Percentiles rank a stretch among this genome's conserved stretches.
These are phyloP conservation scores for Amphiduros pacificus DNA, from an alignment of 2,888 invertebrate genomes.

Conservation along the genomic window DNA sequence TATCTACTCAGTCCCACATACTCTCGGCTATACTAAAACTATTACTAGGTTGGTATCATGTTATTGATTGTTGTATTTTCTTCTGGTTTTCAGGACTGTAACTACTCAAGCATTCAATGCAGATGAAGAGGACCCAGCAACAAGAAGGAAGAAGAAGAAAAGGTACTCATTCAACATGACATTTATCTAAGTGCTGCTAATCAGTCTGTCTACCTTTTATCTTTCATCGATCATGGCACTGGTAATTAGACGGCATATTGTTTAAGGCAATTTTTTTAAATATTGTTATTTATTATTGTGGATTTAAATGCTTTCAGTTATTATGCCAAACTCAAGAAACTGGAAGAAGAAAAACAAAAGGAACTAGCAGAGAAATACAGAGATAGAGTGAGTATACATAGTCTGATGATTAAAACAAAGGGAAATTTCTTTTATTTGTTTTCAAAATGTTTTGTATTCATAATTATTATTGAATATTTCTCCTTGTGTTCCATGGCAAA, in stretches of 20 bases:
- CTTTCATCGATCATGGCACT: too few relatives aligned
- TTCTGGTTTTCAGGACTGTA: not conserved
- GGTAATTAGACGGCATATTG: too few relatives aligned
- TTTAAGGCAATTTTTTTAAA: too few relatives aligned
- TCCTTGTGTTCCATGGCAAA: not conserved
- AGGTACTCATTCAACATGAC: slow-evolving; percentile 58
- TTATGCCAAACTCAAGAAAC: slow-evolving; percentile 90
- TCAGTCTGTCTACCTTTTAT: too few relatives aligned
- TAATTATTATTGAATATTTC: not conserved
- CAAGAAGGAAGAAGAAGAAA: slow-evolving; percentile 87
- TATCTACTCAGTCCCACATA: too few relatives aligned
- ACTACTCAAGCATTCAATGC: slow-evolving; percentile 7
- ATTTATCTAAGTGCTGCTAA: too few relatives aligned
- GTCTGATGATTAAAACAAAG: not conserved
- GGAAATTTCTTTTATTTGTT: not conserved
- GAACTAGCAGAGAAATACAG: slow-evolving; percentile 88
- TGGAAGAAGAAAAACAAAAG: slow-evolving; percentile 91
- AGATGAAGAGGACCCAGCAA: slow-evolving; percentile 69
- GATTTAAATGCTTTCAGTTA: slow-evolving; percentile 37
- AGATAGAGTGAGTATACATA: slow-evolving; percentile 44
- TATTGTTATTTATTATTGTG: not conserved
- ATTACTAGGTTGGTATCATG: too few relatives aligned
- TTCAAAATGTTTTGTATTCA: not conserved
- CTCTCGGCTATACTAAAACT: too few relatives aligned
- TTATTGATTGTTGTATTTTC: too few relatives aligned